Percentiles rank a stretch among this genome's conserved stretches.
These are phyloP conservation scores for Megaustenia siamemsis DNA, from an alignment of 2,888 invertebrate species.

Conservation along the genomic window DNA sequence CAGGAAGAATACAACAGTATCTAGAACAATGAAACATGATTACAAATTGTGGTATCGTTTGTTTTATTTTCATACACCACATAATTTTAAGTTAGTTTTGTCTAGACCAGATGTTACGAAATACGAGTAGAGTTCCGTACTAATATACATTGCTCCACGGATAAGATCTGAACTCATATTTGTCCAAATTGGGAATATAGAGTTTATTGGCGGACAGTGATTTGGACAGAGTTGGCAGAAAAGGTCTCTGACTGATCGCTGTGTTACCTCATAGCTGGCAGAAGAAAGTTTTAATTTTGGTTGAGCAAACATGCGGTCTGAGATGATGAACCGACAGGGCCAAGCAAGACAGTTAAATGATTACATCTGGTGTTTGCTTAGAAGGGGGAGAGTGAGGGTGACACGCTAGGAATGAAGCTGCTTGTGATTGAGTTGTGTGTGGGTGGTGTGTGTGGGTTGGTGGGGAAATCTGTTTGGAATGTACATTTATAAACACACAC, in stretches of 20 bases:
- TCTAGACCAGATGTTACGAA: no score
- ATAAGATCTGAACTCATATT: neutral
- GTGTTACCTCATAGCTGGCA: slow-evolving; percentile 42
- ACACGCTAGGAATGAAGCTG: neutral
- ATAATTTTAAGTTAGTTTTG: no score
- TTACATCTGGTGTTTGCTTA: slow-evolving; percentile 15
- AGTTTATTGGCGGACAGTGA: slow-evolving; percentile 2
- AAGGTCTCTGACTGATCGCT: slow-evolving; percentile 32
- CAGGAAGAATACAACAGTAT: no score
- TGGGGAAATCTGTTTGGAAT: no score
- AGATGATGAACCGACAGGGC: slow-evolving; percentile 35
- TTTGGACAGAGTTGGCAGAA: slow-evolving; percentile 9
- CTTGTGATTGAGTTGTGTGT: neutral
- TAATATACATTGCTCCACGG: no score
- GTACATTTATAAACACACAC: no score
- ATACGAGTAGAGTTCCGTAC: no score
- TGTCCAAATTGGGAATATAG: neutral
- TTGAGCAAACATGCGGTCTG: slow-evolving; percentile 41
- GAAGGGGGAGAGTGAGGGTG: neutral
- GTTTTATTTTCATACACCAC: no score
- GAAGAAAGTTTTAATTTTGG: slow-evolving; percentile 45
- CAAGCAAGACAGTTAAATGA: slow-evolving; percentile 22
- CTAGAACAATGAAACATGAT: no score
- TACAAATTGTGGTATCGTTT: no score
- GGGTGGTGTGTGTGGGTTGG: neutral